Conservation (phyloP, 2,888 invertebrate species). For the Thecocarcelia acutangulata region DNA sequence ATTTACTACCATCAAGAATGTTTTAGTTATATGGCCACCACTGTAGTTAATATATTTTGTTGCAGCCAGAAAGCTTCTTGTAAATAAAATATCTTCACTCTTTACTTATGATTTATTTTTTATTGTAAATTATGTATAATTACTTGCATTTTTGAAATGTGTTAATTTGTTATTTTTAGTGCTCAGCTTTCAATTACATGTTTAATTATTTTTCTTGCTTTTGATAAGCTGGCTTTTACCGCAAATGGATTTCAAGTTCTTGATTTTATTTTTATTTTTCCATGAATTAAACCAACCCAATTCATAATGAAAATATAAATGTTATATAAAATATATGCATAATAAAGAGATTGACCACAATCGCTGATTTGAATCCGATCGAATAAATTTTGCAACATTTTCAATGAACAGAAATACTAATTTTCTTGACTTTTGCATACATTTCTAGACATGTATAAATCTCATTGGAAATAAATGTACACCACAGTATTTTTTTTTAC, state of each 20-base stretch:
- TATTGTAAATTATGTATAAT: not conserved
- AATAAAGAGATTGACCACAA: constrained; percentile 48
- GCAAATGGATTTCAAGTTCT: constrained; percentile 9
- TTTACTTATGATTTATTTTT: too few species aligned
- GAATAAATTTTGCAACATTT: constrained; percentile 4
- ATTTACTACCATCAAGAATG: too few species aligned
- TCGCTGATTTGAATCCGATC: constrained; percentile 11
- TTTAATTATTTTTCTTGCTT: not conserved
- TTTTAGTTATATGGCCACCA: too few species aligned
- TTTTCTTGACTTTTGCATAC: not conserved
- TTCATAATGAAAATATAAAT: not conserved
- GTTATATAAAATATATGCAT: not conserved
- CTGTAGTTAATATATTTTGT: too few species aligned
- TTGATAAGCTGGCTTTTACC: constrained; percentile 27
- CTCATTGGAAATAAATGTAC: not conserved
- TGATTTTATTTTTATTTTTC: constrained; percentile 1
- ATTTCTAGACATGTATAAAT: not conserved
- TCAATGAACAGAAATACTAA: not conserved
- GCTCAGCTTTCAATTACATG: constrained; percentile 5
- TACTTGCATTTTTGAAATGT: constrained; percentile 1
- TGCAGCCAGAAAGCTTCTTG: too few species aligned
- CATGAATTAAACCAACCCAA: not conserved
- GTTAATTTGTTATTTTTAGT: not conserved
- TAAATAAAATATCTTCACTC: too few species aligned
- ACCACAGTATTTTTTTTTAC: not conserved